Evolutionary conservation across 2,113 vertebrate genomes (phyloP), one percentile per base, ranked within the genome.

Genomic region (Pseudopodoces humilis): DNA sequence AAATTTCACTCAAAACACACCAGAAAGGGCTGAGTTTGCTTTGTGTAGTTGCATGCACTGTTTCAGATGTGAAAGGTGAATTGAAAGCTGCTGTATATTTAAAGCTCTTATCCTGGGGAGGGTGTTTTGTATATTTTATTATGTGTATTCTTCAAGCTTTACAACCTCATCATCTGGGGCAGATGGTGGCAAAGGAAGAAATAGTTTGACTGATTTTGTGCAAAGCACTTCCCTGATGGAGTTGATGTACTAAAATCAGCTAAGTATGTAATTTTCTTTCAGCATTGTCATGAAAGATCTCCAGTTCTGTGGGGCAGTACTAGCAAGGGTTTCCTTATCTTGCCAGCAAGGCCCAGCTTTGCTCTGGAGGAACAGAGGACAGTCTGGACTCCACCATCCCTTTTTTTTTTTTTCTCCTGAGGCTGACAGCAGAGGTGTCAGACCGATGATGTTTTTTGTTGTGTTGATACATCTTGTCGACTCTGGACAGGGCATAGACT

Each of bases 21-120:
- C 41, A 80, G 75, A 95, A 90, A 94, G n/a, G 83, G 64, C 65
- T 44, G 59, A 80, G 15, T 77, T 88, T 95, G 49, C 77, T 88
- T 91, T 43, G 37, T 74, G 49, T 46, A n/a, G n/a, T 22, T 71
- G 19, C 33, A n/a, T 9, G 41, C 10, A 21, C n/a, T 69, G 6
- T 68, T 95, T 94, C 78, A 90, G 64, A 75, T 83, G 56, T n/a
- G 62, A 96, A 87, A 96, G 75, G 89, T 90, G 91, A 97, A 53
- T n/a, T 58, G 58, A 79, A 94, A 88, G 64, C 41, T 91, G 64
- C 39, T 28, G 8, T 80, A 15, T 55, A 49, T 67, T 64, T 79
- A 56, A 85, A 87, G 77, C 82, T 77, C 79, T 60, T 71, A 27
- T 70, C 50, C 64, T 53, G 37, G 35, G 80, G 60, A 86, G 13